These are phyloP conservation scores for Ooceraea biroi DNA, from an alignment of 1,140 invertebrate species.

Conservation along the genomic window DNA sequence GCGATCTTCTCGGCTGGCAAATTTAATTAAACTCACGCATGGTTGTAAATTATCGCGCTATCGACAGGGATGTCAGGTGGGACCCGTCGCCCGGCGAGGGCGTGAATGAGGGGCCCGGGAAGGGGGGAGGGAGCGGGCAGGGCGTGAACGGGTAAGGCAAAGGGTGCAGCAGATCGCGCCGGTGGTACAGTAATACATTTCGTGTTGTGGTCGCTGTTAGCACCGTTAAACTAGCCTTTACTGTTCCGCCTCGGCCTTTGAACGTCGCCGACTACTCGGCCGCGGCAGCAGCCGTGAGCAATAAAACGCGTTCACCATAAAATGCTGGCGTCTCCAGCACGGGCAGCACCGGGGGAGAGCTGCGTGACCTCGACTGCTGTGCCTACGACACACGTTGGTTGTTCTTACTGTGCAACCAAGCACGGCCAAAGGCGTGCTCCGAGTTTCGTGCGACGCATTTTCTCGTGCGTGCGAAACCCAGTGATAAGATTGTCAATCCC, in stretches of 20 bases:
- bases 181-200: constrained; percentile 78
- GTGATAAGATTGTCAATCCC: constrained; percentile 37
- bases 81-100: constrained; percentile 15
- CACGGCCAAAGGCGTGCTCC: constrained; percentile 37
- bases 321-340: constrained; percentile 72
- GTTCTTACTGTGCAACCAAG: constrained; percentile 35
- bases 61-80: constrained; percentile 60
- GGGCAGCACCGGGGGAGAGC: constrained; percentile 21
- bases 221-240: constrained; percentile 85
- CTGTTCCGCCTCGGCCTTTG: constrained; percentile 83
- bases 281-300: constrained; percentile 72
- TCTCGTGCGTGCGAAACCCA: constrained; percentile 21
- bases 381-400: constrained; percentile 45
- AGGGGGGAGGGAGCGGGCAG: background rate
- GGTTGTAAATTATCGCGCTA: constrained; percentile 77
- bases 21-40: constrained; percentile 80
- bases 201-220: constrained; percentile 83
- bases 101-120: background rate
- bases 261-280: constrained; percentile 76
- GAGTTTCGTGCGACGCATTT: constrained; percentile 45
- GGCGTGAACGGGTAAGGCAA: constrained; percentile 9
- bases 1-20: constrained; percentile 58
- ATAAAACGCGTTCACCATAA: constrained; percentile 83
- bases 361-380: constrained; percentile 60
- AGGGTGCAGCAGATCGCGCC: constrained; percentile 57